Conservation (phyloP, 1,140 invertebrate genomes). For the Leptestheria dahalacensis region DNA sequence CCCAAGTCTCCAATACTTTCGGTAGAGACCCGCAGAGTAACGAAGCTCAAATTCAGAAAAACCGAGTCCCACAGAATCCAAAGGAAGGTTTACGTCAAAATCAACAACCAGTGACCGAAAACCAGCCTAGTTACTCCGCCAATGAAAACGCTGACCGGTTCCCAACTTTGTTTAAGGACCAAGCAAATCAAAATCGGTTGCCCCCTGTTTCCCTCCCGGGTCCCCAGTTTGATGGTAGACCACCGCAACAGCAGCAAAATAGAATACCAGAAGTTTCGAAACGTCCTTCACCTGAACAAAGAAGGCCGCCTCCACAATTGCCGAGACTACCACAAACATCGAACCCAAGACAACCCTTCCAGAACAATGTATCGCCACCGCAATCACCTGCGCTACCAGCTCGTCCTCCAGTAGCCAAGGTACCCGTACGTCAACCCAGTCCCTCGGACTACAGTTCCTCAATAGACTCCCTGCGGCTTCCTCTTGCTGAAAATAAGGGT, state of each 20-base stretch:
- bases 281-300: too few relatives aligned
- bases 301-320: background rate
- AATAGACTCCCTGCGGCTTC: background rate
- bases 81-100: background rate
- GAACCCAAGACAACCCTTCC: conserved; percentile 2
- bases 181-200: too few relatives aligned
- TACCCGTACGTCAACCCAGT: conserved; percentile 1
- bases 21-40: background rate
- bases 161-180: too few relatives aligned
- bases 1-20: background rate
- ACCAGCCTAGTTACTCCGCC: too few relatives aligned
- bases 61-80: background rate
- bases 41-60: background rate
- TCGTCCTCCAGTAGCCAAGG: background rate
- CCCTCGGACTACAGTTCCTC: background rate
- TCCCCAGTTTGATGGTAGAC: too few relatives aligned
- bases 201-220: too few relatives aligned
- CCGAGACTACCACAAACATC: background rate
- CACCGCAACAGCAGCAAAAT: too few relatives aligned
- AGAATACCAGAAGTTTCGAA: too few relatives aligned
- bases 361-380: background rate
- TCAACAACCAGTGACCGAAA: background rate
- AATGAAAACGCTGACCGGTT: too few relatives aligned
- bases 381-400: background rate
- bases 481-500: background rate